These are phyloP conservation scores for Pogonocichla stellata DNA, from an alignment of 2,113 vertebrate genomes.

Conservation along the genomic window DNA sequence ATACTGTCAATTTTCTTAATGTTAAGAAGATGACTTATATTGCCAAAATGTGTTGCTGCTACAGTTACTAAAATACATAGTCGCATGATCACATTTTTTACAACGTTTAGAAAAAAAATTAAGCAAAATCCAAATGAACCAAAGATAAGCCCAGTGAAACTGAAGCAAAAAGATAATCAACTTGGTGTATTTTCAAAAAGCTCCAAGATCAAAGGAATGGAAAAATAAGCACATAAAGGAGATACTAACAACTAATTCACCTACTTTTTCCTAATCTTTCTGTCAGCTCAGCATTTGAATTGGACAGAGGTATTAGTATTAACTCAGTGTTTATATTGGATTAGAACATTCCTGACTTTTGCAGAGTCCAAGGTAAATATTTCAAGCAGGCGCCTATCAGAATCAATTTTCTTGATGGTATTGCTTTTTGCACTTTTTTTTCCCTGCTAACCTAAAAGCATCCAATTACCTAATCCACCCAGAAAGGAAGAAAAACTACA, in stretches of 20 bases:
- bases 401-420: slow-evolving; percentile 22
- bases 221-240: background rate
- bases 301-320: slow-evolving; percentile 12
- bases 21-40: background rate
- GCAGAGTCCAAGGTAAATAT: slow-evolving; percentile 46
- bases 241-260: background rate
- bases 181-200: background rate
- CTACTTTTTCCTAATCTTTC: background rate
- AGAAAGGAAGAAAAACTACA: background rate
- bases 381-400: background rate
- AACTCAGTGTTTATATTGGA: slow-evolving; percentile 49
- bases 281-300: slow-evolving; percentile 16
- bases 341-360: slow-evolving; percentile 51
- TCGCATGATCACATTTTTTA: background rate
- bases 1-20: background rate
- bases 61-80: background rate
- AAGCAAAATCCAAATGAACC: background rate
- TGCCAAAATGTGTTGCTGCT: background rate
- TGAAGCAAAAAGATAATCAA: background rate
- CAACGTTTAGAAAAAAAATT: background rate
- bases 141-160: background rate
- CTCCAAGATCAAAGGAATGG: background rate
- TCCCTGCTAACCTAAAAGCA: background rate
- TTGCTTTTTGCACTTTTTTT: background rate
- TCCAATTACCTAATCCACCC: background rate